These are phyloP conservation scores for Pangasianodon gigas DNA, from an alignment of 2,113 vertebrate genomes.

Conservation along the genomic window DNA sequence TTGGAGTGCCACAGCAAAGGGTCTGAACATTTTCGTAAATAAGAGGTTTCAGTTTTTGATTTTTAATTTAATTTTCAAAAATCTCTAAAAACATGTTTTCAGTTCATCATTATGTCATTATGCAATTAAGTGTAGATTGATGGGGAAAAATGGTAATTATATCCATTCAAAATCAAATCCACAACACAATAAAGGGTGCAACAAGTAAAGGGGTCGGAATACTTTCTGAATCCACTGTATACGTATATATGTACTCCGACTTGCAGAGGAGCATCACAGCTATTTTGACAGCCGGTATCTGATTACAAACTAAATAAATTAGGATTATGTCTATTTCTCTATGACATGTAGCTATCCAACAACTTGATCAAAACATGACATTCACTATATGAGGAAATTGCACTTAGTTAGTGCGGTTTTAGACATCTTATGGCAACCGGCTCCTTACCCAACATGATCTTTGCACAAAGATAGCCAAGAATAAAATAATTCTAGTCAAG, in stretches of 20 bases:
- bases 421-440: not conserved
- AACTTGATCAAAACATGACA: not conserved
- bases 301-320: not conserved
- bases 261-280: not conserved
- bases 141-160: no score
- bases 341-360: not conserved
- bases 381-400: not conserved
- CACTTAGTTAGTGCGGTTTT: not conserved
- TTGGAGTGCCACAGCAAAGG: no score
- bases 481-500: not conserved
- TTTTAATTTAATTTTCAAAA: no score
- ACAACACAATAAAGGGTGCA: no score
- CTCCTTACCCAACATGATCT: not conserved
- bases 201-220: no score
- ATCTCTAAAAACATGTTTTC: no score
- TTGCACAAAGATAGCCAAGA: not conserved
- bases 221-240: no score
- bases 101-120: no score
- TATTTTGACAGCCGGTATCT: not conserved
- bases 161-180: no score
- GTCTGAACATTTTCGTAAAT: no score
- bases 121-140: no score
- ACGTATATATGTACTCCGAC: not conserved
- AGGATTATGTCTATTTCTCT: not conserved
- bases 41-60: no score